These are phyloP conservation scores for Herminia tarsipennalis DNA, from an alignment of 2,888 invertebrate species.

Conservation along the genomic window DNA sequence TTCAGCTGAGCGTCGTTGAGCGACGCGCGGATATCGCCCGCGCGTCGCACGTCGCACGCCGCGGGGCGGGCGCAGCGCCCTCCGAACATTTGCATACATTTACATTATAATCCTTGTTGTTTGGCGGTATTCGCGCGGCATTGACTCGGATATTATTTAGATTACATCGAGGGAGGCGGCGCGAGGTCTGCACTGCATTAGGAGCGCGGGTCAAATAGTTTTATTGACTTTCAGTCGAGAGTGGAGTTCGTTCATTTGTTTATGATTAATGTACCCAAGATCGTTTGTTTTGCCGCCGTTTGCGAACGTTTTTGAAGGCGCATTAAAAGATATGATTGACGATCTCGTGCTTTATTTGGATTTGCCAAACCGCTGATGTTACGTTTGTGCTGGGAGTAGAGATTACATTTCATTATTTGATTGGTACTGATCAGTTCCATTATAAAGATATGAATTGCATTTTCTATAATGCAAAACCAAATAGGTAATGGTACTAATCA, in stretches of 20 bases:
- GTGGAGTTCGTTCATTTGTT: constrained; percentile 26
- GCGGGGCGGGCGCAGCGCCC: constrained; percentile 37
- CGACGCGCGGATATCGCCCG: constrained; percentile 45
- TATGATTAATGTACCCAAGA: constrained; percentile 35
- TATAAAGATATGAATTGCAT: too few relatives aligned
- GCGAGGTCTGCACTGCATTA: constrained; percentile 21
- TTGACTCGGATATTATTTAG: constrained; percentile 53
- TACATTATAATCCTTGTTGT: constrained; percentile 74
- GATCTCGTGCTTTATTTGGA: constrained; percentile 1
- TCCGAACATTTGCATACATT: constrained; percentile 73
- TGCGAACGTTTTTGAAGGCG: constrained; percentile 2
- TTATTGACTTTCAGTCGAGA: constrained; percentile 45
- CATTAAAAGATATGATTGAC: constrained; percentile 18
- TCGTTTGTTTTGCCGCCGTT: constrained; percentile 12
- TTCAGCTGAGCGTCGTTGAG: constrained; percentile 44
- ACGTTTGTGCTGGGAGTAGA: too few relatives aligned
- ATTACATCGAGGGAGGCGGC: constrained; percentile 31
- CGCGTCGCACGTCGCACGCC: neutral
- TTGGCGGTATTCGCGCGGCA: constrained; percentile 49
- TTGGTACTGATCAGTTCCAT: too few relatives aligned
- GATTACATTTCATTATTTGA: too few relatives aligned
- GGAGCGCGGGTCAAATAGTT: constrained; percentile 46
- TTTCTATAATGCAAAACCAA: too few relatives aligned
- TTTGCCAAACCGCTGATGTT: too few relatives aligned
- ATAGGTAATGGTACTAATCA: too few relatives aligned